Conservation (phyloP, 1,140 invertebrate species). For the Drosophila carrolli region DNA sequence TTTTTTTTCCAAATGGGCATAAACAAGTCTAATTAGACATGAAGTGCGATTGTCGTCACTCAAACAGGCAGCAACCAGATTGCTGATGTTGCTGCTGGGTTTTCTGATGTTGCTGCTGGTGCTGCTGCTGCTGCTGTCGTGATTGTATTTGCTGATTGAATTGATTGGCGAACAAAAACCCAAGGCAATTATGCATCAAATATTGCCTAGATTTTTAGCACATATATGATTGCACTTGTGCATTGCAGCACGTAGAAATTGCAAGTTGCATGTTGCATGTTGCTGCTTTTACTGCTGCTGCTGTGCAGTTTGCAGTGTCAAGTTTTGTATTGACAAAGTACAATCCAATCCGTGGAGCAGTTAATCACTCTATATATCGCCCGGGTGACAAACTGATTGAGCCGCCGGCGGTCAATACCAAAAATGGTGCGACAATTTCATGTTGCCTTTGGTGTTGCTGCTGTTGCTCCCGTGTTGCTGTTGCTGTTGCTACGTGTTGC, state of each 20-base stretch:
- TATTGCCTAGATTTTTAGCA: conserved; percentile 71
- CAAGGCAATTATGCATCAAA: conserved; percentile 79
- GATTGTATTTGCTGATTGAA: conserved; percentile 71
- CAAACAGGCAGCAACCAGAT: conserved; percentile 56
- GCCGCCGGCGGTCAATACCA: conserved; percentile 76
- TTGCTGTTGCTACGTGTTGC: conserved; percentile 31
- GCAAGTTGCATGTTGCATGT: conserved; percentile 6
- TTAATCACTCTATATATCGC: conserved; percentile 83
- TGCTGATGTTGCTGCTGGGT: conserved; percentile 20
- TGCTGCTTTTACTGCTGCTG: conserved; percentile 8
- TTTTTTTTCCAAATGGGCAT: conserved; percentile 75
- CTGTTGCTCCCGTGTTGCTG: conserved; percentile 35
- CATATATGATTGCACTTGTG: conserved; percentile 54
- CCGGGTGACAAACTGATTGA: conserved; percentile 78
- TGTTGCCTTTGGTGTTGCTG: conserved; percentile 55
- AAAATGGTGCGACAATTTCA: conserved; percentile 80
- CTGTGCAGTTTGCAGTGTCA: conserved; percentile 1
- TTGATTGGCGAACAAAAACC: conserved; percentile 65
- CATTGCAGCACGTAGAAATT: conserved; percentile 61
- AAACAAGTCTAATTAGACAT: conserved; percentile 83
- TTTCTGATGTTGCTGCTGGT: conserved; percentile 6
- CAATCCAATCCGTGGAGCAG: conserved; percentile 65
- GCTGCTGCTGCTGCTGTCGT: conserved; percentile 29
- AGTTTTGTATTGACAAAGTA: conserved; percentile 27
- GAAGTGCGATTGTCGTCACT: conserved; percentile 76